Conservation (phyloP, 2,113 vertebrate genomes). For the Menidia beryllina region DNA sequence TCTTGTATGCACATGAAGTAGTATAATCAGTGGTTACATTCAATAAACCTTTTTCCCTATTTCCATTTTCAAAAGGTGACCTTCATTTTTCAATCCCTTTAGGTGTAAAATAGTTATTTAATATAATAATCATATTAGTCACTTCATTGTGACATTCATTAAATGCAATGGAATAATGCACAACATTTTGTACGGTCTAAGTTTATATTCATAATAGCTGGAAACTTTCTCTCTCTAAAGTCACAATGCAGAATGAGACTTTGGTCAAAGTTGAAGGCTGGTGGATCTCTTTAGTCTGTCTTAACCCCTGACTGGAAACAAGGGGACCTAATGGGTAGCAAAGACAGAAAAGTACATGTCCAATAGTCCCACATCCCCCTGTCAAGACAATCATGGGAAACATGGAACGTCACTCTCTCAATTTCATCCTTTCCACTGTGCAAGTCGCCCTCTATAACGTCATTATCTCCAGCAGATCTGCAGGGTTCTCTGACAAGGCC, state of each 20-base stretch:
- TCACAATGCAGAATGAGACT: conserved; percentile 74
- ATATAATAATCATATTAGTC: too few species aligned
- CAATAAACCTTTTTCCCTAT: too few species aligned
- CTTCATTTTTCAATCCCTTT: too few species aligned
- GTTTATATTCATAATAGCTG: conserved; percentile 59
- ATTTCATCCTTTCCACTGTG: conserved; percentile 78
- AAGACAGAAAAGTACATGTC: conserved; percentile 72
- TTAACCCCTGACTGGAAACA: conserved; percentile 83
- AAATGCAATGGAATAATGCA: too few species aligned
- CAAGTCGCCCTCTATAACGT: conserved; percentile 76
- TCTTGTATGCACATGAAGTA: too few species aligned
- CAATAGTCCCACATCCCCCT: conserved; percentile 70
- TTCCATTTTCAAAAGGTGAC: too few species aligned
- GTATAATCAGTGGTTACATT: too few species aligned
- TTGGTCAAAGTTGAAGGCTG: conserved; percentile 74
- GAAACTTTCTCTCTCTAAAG: conserved; percentile 50
- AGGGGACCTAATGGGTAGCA: conserved; percentile 83
- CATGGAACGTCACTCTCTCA: conserved; percentile 81
- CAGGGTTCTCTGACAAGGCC: conserved; percentile 82
- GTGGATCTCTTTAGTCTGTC: conserved; percentile 82
- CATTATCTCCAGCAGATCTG: conserved; percentile 84
- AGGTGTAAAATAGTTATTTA: too few species aligned
- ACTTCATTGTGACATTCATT: too few species aligned
- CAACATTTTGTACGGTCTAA: too few species aligned
- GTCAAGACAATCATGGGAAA: conserved; percentile 83